Conservation (phyloP, 1,140 invertebrate species). For the Maniola jurtina region DNA sequence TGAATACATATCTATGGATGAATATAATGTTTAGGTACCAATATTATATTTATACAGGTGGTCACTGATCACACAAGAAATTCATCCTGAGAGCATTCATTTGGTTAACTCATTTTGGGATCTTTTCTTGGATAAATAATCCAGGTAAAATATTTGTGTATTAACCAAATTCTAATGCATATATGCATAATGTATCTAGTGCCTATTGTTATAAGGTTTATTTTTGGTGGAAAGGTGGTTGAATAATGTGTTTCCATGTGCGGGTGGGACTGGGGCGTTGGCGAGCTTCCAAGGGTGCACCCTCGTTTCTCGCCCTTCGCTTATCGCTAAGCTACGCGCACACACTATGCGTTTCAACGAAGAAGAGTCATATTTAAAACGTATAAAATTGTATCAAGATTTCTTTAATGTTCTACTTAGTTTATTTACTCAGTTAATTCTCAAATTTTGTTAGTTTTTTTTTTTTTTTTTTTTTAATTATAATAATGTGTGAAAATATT, state of each 20-base stretch:
- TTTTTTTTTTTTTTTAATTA: too few species aligned
- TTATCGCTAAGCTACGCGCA: slow-evolving; percentile 35
- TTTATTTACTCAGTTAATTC: too few species aligned
- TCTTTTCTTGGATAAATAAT: slow-evolving; percentile 47
- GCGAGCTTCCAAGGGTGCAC: slow-evolving; percentile 47
- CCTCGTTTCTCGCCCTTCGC: slow-evolving; percentile 53
- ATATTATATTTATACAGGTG: not conserved
- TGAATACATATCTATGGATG: not conserved
- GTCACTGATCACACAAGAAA: slow-evolving; percentile 22
- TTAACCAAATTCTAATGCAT: slow-evolving; percentile 46
- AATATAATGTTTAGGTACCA: not conserved
- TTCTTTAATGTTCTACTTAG: too few species aligned
- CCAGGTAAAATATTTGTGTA: slow-evolving; percentile 51
- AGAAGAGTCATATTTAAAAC: too few species aligned
- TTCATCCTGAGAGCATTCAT: slow-evolving; percentile 44
- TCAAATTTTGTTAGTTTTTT: too few species aligned
- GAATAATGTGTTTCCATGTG: not conserved
- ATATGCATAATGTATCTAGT: slow-evolving; percentile 4
- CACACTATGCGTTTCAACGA: not conserved
- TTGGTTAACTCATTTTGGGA: slow-evolving; percentile 49
- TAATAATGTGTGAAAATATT: too few species aligned
- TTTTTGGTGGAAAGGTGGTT: not conserved
- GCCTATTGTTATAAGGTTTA: not conserved
- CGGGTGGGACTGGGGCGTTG: slow-evolving; percentile 48
- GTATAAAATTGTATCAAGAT: too few species aligned